A percentile compares a stretch with the other conserved stretches of the same genome.
These are phyloP conservation scores for Himalopsyche anomala DNA, from an alignment of 2,888 invertebrate species.

Conservation along the genomic window DNA sequence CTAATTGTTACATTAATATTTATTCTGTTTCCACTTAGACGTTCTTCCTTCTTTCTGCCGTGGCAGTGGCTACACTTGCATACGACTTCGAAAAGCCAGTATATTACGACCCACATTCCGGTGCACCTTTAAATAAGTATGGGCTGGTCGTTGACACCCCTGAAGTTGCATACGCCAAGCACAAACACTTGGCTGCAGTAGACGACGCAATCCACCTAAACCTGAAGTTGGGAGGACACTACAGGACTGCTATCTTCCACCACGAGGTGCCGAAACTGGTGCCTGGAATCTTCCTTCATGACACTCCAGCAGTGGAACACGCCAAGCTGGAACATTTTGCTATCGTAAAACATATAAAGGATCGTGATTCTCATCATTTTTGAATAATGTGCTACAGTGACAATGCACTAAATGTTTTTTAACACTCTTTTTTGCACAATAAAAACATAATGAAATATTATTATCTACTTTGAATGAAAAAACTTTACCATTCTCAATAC, in stretches of 20 bases:
- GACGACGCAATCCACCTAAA: conserved; percentile 26
- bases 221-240: background rate
- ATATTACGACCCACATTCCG: background rate
- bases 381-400: background rate
- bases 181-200: conserved; percentile 16
- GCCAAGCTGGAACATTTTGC: conserved; percentile 75
- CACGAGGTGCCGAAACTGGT: background rate
- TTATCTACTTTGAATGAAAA: too few species aligned
- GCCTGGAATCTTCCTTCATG: conserved; percentile 70
- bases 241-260: background rate
- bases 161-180: conserved; percentile 48
- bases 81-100: background rate
- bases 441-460: too few species aligned
- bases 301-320: conserved; percentile 77
- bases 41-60: background rate
- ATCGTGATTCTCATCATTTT: background rate
- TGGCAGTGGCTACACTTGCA: background rate
- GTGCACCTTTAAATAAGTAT: background rate
- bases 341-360: conserved; percentile 66
- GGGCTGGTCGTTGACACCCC: conserved; percentile 51
- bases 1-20: too few species aligned
- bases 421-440: too few species aligned
- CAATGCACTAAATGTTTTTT: too few species aligned
- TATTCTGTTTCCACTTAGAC: background rate
- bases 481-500: too few species aligned